A percentile compares a stretch with the other conserved stretches of the same genome.
Evolutionary conservation across 1,140 invertebrate species (phyloP).

Genomic region (Halesus radiatus): DNA sequence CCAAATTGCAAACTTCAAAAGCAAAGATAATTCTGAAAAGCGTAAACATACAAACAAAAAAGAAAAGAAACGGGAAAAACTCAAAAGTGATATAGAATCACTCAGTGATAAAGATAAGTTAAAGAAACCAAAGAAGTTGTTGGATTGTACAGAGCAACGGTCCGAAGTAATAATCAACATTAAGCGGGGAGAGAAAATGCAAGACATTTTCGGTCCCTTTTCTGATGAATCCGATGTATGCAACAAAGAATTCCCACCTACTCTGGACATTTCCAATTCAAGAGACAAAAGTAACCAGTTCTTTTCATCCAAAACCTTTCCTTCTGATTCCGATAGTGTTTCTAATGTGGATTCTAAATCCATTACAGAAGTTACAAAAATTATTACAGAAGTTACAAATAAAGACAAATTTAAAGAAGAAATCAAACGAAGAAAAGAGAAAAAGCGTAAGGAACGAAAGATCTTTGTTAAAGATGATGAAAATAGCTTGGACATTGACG

Average conservation of each 20-base stretch:
- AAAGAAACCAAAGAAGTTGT: constrained; percentile 68
- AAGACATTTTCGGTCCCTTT: constrained; percentile 88
- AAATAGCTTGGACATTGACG: constrained; percentile 84
- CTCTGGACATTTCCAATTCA: constrained; percentile 34
- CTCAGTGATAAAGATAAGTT: constrained; percentile 73
- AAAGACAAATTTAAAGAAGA: constrained; percentile 70
- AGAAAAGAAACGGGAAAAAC: constrained; percentile 80
- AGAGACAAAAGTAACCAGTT: constrained; percentile 50
- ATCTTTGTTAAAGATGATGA: constrained; percentile 75
- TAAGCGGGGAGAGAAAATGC: constrained; percentile 83
- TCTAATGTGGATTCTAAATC: constrained; percentile 54
- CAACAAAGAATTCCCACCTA: constrained; percentile 46
- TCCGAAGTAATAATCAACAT: constrained; percentile 59
- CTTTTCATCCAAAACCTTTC: constrained; percentile 44
- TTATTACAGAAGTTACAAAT: constrained; percentile 59
- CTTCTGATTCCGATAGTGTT: constrained; percentile 45
- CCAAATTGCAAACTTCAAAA: constrained; percentile 58
- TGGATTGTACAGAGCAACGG: constrained; percentile 57
- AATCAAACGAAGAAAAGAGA: constrained; percentile 75
- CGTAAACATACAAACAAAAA: constrained; percentile 78
- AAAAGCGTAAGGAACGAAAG: constrained; percentile 77
- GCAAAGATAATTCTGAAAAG: constrained; percentile 70
- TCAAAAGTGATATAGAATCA: constrained; percentile 73
- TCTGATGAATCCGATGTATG: constrained; percentile 78
- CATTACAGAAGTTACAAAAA: constrained; percentile 58